Percentiles rank a stretch among this genome's conserved stretches.
Evolutionary conservation across 2,113 vertebrate genomes (phyloP).

Genomic region (Bostrychus sinensis): DNA sequence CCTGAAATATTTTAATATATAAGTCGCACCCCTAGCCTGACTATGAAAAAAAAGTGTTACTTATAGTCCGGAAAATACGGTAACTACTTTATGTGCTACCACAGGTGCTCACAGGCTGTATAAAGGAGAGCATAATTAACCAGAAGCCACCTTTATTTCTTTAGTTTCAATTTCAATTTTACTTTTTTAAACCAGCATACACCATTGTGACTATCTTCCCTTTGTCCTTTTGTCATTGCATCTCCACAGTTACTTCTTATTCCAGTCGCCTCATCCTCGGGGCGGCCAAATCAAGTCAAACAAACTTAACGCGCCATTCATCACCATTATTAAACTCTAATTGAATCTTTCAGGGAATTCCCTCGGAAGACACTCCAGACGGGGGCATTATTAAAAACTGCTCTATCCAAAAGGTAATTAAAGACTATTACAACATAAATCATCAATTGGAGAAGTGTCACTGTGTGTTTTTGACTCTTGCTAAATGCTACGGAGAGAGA

Average conservation of each 20-base stretch:
- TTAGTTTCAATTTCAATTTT: no score
- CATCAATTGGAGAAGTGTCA: constrained; percentile 39
- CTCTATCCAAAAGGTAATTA: constrained; percentile 39
- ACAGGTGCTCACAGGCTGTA: no score
- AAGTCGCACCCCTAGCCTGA: no score
- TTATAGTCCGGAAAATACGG: no score
- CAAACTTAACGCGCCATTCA: constrained; percentile 42
- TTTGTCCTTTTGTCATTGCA: constrained; percentile 19
- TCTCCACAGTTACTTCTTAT: neutral
- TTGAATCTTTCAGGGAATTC: constrained; percentile 44
- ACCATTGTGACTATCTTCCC: constrained; percentile 7
- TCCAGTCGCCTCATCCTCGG: constrained; percentile 14
- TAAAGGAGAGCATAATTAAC: no score
- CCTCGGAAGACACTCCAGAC: constrained; percentile 21
- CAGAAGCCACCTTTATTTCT: no score
- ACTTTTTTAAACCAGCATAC: no score
- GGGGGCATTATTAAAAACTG: constrained; percentile 47
- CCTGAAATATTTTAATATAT: no score
- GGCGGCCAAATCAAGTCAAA: constrained; percentile 50
- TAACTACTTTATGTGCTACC: no score
- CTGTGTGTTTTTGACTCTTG: constrained; percentile 27
- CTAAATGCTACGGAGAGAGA: neutral
- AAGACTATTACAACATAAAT: constrained; percentile 43
- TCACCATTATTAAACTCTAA: constrained; percentile 50
- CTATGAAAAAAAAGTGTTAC: no score